Evolutionary conservation across 2,888 invertebrate genomes (phyloP).

Genomic region (Tetragonula carbonaria): DNA sequence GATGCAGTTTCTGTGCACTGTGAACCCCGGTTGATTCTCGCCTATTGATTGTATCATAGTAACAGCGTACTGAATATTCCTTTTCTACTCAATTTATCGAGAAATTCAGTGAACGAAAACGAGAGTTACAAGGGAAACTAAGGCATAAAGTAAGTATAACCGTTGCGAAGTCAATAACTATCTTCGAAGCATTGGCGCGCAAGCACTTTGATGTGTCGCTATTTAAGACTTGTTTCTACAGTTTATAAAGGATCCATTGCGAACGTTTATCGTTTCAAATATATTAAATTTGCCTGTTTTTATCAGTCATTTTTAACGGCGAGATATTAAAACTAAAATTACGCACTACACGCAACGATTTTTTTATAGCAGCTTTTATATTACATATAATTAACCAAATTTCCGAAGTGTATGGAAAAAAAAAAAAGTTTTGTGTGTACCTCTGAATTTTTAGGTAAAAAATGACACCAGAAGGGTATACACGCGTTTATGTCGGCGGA

Average conservation of each 20-base stretch:
- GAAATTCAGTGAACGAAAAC: constrained; percentile 43
- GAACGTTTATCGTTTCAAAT: constrained; percentile 18
- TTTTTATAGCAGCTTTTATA: neutral
- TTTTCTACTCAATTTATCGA: constrained; percentile 58
- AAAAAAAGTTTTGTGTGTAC: constrained; percentile 32
- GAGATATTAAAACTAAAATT: neutral
- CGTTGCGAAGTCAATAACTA: neutral
- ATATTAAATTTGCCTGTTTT: neutral
- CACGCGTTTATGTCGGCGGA: constrained; percentile 95
- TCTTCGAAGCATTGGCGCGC: constrained; percentile 61
- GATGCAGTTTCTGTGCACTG: constrained; percentile 75
- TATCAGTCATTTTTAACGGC: neutral
- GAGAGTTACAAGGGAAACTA: constrained; percentile 21
- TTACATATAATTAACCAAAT: constrained; percentile 7
- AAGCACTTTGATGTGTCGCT: constrained; percentile 31
- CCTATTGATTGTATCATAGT: constrained; percentile 72
- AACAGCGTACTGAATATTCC: constrained; percentile 60
- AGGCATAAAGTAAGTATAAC: constrained; percentile 48
- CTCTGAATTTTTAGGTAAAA: constrained; percentile 56
- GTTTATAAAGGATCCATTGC: constrained; percentile 25
- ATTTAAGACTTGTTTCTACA: constrained; percentile 25
- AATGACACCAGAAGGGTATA: constrained; percentile 84
- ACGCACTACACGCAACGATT: neutral
- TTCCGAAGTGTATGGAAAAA: neutral
- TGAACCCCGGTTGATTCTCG: constrained; percentile 76